phyloP scores from a whole-genome alignment of 2,113 vertebrate species.

The Eurypyga helias region DNA sequence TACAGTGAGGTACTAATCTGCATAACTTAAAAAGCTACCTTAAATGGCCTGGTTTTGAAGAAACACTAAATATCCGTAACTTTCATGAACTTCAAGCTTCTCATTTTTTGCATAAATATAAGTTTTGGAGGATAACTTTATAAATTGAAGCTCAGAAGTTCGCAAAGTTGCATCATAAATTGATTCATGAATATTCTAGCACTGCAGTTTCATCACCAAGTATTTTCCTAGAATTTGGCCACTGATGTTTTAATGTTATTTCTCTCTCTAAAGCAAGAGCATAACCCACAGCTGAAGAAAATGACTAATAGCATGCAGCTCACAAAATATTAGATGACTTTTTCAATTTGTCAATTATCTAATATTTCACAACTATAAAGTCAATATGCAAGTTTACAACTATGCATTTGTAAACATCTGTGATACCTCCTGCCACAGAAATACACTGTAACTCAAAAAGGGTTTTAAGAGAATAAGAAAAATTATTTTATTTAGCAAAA shows the following conservation, averaged over 20 bases:
- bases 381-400: not conserved
- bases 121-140: not conserved
- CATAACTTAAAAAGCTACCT: not conserved
- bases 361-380: not conserved
- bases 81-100: not conserved
- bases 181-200: not conserved
- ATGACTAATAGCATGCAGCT: not conserved
- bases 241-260: not conserved
- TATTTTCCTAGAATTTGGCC: not conserved
- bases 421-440: not conserved
- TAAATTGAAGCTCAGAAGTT: not conserved
- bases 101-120: not conserved
- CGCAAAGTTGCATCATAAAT: not conserved
- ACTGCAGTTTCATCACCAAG: not conserved
- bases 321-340: not conserved
- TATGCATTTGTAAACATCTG: not conserved
- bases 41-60: not conserved
- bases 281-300: not conserved
- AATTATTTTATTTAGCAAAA: not conserved
- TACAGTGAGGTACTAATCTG: not conserved
- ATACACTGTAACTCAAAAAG: not conserved
- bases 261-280: not conserved
- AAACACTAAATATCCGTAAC: not conserved
- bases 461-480: not conserved
- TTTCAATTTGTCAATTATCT: not conserved